phyloP scores from a whole-genome alignment of 2,113 vertebrate genomes.

The Heloderma charlesbogerti region DNA sequence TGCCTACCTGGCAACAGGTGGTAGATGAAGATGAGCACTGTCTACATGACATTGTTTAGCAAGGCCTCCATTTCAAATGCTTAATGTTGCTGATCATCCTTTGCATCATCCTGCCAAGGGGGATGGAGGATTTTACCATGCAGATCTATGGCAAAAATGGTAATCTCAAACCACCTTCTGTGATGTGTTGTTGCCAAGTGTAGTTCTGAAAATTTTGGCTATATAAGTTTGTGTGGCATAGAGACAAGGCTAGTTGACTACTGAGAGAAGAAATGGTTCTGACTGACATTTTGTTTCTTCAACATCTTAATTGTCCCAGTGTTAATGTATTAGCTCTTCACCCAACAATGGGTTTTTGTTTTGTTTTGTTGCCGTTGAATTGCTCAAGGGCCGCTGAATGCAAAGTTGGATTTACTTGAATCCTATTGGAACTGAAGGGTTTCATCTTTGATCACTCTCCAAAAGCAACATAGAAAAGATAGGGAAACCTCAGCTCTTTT shows the following conservation, averaged over 20 bases:
- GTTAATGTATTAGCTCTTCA: too few relatives aligned
- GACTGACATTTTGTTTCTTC: not conserved
- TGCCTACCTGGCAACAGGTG: not conserved
- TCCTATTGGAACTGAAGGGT: conserved; percentile 8
- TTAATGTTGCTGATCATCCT: not conserved
- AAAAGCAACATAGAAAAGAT: conserved; percentile 46
- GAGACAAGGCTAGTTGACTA: not conserved
- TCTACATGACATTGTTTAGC: not conserved
- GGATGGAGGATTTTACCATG: not conserved
- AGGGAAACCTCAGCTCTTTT: conserved; percentile 59
- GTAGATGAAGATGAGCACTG: not conserved
- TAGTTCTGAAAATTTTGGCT: not conserved
- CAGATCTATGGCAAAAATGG: too few relatives aligned
- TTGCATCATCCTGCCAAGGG: not conserved
- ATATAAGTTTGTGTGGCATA: not conserved
- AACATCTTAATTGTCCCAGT: not conserved
- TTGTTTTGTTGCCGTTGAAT: conserved; percentile 32
- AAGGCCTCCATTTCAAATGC: not conserved
- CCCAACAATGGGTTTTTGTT: conserved; percentile 26
- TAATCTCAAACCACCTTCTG: too few relatives aligned
- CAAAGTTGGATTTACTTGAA: conserved; percentile 53
- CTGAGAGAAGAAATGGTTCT: not conserved
- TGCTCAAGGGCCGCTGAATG: not conserved
- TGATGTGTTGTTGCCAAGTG: too few relatives aligned
- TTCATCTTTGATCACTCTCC: conserved; percentile 66